Evolutionary conservation across 2,888 invertebrate genomes (phyloP).

Genomic region (Eudasyphora cyanicolor): DNA sequence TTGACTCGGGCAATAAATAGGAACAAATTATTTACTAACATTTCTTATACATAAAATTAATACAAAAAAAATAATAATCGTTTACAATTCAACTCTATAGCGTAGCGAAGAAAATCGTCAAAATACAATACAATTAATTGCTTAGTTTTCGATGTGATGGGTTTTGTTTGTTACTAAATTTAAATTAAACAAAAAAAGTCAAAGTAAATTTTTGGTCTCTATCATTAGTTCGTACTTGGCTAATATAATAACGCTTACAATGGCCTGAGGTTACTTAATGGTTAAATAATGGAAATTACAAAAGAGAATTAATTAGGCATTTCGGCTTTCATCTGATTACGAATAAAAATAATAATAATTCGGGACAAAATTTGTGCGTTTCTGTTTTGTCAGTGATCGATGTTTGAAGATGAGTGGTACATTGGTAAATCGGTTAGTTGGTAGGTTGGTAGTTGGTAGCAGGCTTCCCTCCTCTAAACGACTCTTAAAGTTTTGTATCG

Average conservation of each 20-base stretch:
- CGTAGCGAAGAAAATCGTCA: background rate
- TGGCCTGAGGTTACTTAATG: conserved; percentile 57
- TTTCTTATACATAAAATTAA: conserved; percentile 31
- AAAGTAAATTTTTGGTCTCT: conserved; percentile 25
- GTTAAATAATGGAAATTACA: conserved; percentile 40
- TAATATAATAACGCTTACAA: conserved; percentile 50
- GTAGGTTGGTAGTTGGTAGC: background rate
- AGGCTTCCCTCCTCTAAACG: conserved; percentile 29
- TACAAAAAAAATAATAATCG: conserved; percentile 5
- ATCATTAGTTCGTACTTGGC: conserved; percentile 22
- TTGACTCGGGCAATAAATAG: conserved; percentile 75
- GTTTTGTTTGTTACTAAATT: conserved; percentile 43
- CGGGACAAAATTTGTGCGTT: conserved; percentile 47
- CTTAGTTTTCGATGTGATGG: conserved; percentile 69
- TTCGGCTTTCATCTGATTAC: conserved; percentile 61
- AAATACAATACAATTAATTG: background rate
- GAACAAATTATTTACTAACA: conserved; percentile 72
- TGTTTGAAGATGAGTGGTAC: no score
- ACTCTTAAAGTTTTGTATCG: conserved; percentile 51
- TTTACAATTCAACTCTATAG: conserved; percentile 7
- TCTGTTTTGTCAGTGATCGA: background rate
- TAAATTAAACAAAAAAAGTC: conserved; percentile 40
- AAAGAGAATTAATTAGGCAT: conserved; percentile 60
- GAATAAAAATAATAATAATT: conserved; percentile 11
- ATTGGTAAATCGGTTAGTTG: background rate